phyloP scores from a whole-genome alignment of 2,888 invertebrate species.

The Acronicta alni region DNA sequence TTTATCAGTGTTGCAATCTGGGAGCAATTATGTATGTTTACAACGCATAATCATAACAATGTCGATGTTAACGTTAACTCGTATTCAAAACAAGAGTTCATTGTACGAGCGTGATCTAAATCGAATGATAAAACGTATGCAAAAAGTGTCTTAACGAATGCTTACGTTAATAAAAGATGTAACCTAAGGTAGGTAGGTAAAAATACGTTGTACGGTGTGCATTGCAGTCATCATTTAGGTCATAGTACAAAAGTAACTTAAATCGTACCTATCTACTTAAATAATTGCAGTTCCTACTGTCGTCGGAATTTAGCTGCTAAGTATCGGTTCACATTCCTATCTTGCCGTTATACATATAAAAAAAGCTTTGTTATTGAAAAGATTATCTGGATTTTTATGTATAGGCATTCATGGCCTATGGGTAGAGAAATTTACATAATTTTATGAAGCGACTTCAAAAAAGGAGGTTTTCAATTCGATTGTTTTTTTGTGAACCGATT shows the following conservation, averaged over 20 bases:
- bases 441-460: too few relatives aligned
- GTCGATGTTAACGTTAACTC: constrained; percentile 27
- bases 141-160: constrained; percentile 11
- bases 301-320: not conserved
- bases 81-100: constrained; percentile 46
- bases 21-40: constrained; percentile 34
- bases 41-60: constrained; percentile 2
- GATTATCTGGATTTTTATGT: too few relatives aligned
- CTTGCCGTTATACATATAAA: too few relatives aligned
- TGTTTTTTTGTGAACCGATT: too few relatives aligned
- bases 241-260: constrained; percentile 8
- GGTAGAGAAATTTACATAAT: too few relatives aligned
- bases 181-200: not conserved
- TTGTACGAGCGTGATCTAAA: constrained; percentile 40
- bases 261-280: too few relatives aligned
- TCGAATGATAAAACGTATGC: constrained; percentile 13
- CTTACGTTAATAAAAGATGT: constrained; percentile 1
- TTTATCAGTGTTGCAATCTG: constrained; percentile 33
- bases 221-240: constrained; percentile 2
- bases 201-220: not conserved
- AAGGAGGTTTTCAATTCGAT: too few relatives aligned
- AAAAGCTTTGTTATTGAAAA: too few relatives aligned
- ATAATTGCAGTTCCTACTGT: not conserved
- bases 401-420: too few relatives aligned
- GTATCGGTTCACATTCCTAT: not conserved